Base-by-base conservation (phyloP, 2,888 invertebrate species). In the Hemicrepidius hirtus region DNA sequence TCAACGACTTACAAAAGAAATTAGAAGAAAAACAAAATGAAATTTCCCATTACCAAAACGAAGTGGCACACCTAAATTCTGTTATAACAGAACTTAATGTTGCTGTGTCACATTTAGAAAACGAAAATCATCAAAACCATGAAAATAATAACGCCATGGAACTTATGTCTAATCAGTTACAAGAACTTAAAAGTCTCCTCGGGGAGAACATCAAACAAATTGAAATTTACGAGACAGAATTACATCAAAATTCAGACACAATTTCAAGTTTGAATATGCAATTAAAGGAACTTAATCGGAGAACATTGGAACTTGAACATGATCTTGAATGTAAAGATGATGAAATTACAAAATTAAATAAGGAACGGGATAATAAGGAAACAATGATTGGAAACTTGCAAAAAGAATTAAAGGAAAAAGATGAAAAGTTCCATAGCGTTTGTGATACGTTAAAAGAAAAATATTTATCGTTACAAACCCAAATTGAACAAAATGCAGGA, bases 231-330 rank as follows among this genome's bases (percentile, higher is more conserved):
- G 89, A 91, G 80, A 88, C 88, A 77, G 89, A 90, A 85, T 87
- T 90, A 72, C 77, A 86, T 4, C 89, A 84, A 87, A 92, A 85
- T 73, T 85, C 84, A 10, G 89, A 90, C 77, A 89, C 91, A 0
- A 91, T 92, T 60, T 89, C 89, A 2, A 73, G 91, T 71, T 89
- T 93, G 77, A 91, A 91, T 77, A 83, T 83, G 9, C 85, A 88
- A 75, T 83, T 90, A 3, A 87, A 88, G 49, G 87, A 89, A 28
- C 84, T 93, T 75, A 91, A 91, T 73, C 87, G 87, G 49, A 88
- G 87, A 75, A 85, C 93, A 74, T 85, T 88, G 63, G 89, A 90
- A 73, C 88, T 89, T 78, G 87, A 90, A 67, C 87, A 86, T 41
- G 82, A 86, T 65, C 80, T 87, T 28, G 85, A 87, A 57, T 86